These are phyloP conservation scores for Mugil cephalus DNA, from an alignment of 2,113 vertebrate genomes.

Conservation along the genomic window DNA sequence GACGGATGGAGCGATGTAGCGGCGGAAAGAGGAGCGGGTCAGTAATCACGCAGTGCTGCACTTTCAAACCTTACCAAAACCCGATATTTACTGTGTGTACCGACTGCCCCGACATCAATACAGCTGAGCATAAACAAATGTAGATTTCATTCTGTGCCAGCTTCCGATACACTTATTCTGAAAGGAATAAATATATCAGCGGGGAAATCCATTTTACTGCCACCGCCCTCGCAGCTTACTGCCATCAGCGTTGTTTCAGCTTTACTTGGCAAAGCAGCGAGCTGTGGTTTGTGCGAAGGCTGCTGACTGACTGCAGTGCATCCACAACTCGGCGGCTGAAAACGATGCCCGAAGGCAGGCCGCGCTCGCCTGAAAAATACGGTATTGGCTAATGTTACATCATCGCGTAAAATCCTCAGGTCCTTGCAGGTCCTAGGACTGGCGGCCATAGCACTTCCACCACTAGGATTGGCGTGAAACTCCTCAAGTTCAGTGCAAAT, in stretches of 20 bases:
- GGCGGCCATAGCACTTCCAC: neutral
- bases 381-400: slow-evolving; percentile 2
- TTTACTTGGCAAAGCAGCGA: slow-evolving; percentile 27
- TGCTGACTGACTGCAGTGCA: slow-evolving; percentile 33
- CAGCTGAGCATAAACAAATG: slow-evolving; percentile 65
- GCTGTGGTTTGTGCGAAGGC: slow-evolving; percentile 12
- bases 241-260: slow-evolving; percentile 47
- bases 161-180: slow-evolving; percentile 53
- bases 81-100: slow-evolving; percentile 62
- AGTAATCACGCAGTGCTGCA: slow-evolving; percentile 42
- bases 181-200: slow-evolving; percentile 51
- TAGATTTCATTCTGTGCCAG: slow-evolving; percentile 49
- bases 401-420: slow-evolving; percentile 13
- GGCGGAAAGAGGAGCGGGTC: slow-evolving; percentile 33
- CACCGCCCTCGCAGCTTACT: slow-evolving; percentile 21
- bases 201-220: slow-evolving; percentile 62
- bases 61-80: slow-evolving; percentile 56
- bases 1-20: slow-evolving; percentile 57
- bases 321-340: slow-evolving; percentile 18
- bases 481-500: neutral
- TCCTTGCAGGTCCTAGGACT: neutral
- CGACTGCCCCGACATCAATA: slow-evolving; percentile 50
- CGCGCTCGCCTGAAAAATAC: slow-evolving; percentile 3
- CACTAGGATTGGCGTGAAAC: neutral
- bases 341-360: neutral